A percentile compares a stretch with the other conserved stretches of the same genome.
Conservation (phyloP, 92 coral and sea anemone species). For the Epizoanthus rinbou region DNA sequence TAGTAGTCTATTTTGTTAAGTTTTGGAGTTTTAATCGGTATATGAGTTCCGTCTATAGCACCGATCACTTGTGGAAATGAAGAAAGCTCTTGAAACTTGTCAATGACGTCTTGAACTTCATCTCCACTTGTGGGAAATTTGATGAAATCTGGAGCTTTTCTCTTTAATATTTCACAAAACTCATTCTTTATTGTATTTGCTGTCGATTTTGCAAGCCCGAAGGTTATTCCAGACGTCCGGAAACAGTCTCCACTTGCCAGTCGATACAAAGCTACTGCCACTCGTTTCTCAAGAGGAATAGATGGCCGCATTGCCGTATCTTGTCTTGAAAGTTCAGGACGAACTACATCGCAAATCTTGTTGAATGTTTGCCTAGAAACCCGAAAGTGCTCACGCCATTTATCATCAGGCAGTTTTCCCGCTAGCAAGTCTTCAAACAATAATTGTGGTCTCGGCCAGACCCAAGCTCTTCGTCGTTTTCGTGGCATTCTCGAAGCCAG, state of each 20-base stretch:
- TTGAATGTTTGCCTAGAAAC: conserved; percentile 56
- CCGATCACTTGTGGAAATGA: conserved; percentile 47
- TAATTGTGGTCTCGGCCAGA: conserved; percentile 43
- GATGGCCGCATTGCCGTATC: conserved; percentile 49
- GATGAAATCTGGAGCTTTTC: conserved; percentile 37
- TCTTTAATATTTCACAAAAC: conserved; percentile 41
- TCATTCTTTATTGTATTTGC: conserved; percentile 38
- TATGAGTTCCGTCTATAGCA: conserved; percentile 43
- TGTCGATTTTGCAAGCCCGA: conserved; percentile 50
- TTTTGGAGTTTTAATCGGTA: background rate
- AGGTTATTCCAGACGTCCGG: conserved; percentile 19
- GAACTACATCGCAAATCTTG: conserved; percentile 50
- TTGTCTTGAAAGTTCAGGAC: conserved; percentile 50
- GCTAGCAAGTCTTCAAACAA: conserved; percentile 52
- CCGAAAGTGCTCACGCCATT: conserved; percentile 57
- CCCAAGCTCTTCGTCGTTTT: conserved; percentile 22
- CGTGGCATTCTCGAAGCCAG: too few species aligned
- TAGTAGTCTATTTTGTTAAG: conserved; percentile 8
- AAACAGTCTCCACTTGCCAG: conserved; percentile 40
- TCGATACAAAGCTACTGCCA: conserved; percentile 31
- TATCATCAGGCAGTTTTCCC: conserved; percentile 49
- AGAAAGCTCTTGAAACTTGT: conserved; percentile 28
- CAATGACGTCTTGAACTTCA: conserved; percentile 7
- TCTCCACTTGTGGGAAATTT: conserved; percentile 33
- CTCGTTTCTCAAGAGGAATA: conserved; percentile 40